A percentile compares a stretch with the other conserved stretches of the same genome.
These are phyloP conservation scores for Drosophila gunungcola DNA, from an alignment of 1,140 invertebrate species.

Conservation along the genomic window DNA sequence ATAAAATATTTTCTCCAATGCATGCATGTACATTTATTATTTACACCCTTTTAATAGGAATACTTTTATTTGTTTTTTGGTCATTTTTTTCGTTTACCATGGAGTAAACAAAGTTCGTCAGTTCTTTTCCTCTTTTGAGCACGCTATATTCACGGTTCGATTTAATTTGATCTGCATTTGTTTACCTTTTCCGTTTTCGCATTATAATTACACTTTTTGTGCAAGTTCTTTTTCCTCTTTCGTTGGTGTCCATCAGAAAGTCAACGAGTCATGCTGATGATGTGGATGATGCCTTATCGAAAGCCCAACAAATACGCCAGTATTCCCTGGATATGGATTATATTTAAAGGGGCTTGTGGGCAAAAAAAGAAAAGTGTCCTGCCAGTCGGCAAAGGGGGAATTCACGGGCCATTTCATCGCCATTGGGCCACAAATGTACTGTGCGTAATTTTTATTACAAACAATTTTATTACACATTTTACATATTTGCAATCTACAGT, in stretches of 20 bases:
- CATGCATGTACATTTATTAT: too few species aligned
- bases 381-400: conserved; percentile 10
- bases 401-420: conserved; percentile 67
- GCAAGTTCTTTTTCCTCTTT: conserved; percentile 6
- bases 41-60: too few species aligned
- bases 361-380: conserved; percentile 22
- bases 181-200: conserved; percentile 62
- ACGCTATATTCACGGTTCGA: neutral
- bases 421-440: conserved; percentile 73
- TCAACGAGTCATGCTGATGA: conserved; percentile 50
- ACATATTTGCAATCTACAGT: conserved; percentile 36
- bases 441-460: conserved; percentile 80
- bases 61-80: too few species aligned
- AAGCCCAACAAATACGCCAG: conserved; percentile 4
- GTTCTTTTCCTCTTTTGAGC: neutral
- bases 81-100: neutral
- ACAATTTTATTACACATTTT: conserved; percentile 64
- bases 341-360: neutral
- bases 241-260: conserved; percentile 62
- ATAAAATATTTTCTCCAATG: too few species aligned
- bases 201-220: conserved; percentile 38
- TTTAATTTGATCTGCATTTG: conserved; percentile 69
- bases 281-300: conserved; percentile 68
- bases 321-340: neutral
- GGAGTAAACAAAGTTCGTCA: conserved; percentile 9